These are phyloP conservation scores for Heloderma charlesbogerti DNA, from an alignment of 2,113 vertebrate species.

Conservation along the genomic window DNA sequence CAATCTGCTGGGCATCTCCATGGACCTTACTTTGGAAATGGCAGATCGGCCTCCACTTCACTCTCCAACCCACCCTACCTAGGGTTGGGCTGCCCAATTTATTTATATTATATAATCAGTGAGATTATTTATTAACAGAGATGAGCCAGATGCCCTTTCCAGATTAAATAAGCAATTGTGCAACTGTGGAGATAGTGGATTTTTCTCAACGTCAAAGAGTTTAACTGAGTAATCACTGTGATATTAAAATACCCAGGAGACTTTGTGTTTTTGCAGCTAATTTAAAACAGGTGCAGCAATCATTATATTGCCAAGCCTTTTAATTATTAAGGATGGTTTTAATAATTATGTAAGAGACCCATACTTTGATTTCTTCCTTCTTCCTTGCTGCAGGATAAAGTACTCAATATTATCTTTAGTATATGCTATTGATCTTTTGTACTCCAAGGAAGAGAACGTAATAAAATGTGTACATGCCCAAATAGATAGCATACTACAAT, in stretches of 20 bases:
- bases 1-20: too few species aligned
- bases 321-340: constrained; percentile 22
- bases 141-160: not conserved
- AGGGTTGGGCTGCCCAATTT: not conserved
- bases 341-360: constrained; percentile 31
- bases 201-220: constrained; percentile 43
- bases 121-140: constrained; percentile 1
- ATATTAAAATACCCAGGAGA: constrained; percentile 58
- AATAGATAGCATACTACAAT: not conserved
- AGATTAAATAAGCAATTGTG: constrained; percentile 18
- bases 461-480: not conserved
- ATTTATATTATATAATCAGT: not conserved
- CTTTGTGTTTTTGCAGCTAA: constrained; percentile 33
- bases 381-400: not conserved
- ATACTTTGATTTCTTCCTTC: constrained; percentile 8
- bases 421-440: not conserved
- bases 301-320: constrained; percentile 54
- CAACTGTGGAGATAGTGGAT: constrained; percentile 26
- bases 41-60: not conserved
- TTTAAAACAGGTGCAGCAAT: constrained; percentile 50
- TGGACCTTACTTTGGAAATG: not conserved
- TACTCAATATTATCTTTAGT: not conserved
- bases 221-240: constrained; percentile 48
- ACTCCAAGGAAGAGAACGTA: not conserved
- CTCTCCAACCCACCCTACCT: too few species aligned